Base-by-base conservation (phyloP, 2,113 vertebrate species). In the Verasper variegatus region DNA sequence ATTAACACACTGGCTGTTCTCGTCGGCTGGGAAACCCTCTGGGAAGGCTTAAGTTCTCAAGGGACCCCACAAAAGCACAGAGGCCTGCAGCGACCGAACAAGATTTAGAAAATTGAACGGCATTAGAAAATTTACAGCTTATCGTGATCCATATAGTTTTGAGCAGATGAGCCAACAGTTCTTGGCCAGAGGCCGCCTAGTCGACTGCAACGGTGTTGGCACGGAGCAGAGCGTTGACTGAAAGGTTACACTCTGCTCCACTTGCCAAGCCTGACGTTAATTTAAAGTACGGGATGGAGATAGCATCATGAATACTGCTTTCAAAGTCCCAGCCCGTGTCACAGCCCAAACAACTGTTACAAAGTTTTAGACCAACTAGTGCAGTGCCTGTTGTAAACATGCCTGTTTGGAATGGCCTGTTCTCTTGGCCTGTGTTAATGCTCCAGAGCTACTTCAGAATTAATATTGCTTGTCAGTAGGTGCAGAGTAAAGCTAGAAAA, bases 1-100 rank as follows among this genome's bases (percentile, higher is more conserved):
- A 91, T 94, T 92, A 94, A 92, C 76, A 77, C 80, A 68, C 47
- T 51, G 82, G 82, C 83, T 75, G 56, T 80, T 85, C 84, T 81
- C 13, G 37, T 57, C 76, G 88, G 78, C 78, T 88, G 88, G 82
- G 61, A 84, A 91, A 79, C 83, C 90, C 83, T 80, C 35, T 8
- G 83, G 88, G 88, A 60, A 78, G 60, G 20, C 71, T 88, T 84
- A 66, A 69, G 74, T 72, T 93, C 81, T 86, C 80, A 71, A 65
- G 71, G 77, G 76, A 86, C 66, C 71, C 61, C 45, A 58, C 70
- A 72, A 85, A 75, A 77, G 74, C 42, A 63, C 15, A 5, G 5
- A 74, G 58, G n/a, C 67, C 47, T 18, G 17, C 15, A 18, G 55
- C 64, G 78, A 71, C 62, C 31, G 23, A 68, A 68, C 68, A 60